Conservation (phyloP, 2,888 invertebrate genomes). For the Escarpia spicata region DNA sequence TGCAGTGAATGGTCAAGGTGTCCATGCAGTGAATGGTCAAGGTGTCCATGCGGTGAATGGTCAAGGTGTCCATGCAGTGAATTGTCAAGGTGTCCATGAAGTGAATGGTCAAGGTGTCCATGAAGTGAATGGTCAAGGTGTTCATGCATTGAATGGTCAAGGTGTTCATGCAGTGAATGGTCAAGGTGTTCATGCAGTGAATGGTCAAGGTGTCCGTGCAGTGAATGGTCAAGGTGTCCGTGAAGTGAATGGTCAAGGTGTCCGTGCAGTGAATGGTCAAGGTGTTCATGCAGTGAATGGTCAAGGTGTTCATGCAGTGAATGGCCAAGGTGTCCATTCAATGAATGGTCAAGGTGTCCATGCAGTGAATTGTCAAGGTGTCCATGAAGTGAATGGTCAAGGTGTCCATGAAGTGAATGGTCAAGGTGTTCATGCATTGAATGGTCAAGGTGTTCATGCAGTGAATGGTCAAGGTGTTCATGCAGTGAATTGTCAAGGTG, state of each 20-base stretch:
- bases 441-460: background rate
- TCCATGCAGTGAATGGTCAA: background rate
- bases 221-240: background rate
- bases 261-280: background rate
- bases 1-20: background rate
- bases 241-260: background rate
- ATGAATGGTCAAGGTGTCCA: background rate
- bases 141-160: background rate
- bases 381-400: background rate
- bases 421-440: background rate
- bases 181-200: background rate
- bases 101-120: background rate
- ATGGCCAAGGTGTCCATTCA: background rate
- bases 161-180: background rate
- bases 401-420: background rate
- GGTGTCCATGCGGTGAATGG: background rate
- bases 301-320: background rate
- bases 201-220: background rate
- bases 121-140: background rate
- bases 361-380: background rate
- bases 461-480: background rate
- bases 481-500: background rate
- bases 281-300: background rate
- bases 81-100: background rate
- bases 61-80: background rate